These are phyloP conservation scores for Coelogynopora nodosa DNA, from an alignment of 2,888 invertebrate species.

Conservation along the genomic window DNA sequence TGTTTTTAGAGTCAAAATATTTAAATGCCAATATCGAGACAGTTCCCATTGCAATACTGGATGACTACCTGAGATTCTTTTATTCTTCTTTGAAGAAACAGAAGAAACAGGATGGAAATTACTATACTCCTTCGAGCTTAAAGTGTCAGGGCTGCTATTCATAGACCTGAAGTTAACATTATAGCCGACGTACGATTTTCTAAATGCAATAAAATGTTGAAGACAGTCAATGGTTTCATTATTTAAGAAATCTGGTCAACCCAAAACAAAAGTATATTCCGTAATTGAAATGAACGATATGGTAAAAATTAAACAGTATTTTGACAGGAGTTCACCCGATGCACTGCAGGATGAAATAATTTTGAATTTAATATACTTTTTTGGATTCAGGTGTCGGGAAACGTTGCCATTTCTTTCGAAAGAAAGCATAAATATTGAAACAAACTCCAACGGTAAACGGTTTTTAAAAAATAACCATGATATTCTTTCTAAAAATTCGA, in stretches of 20 bases:
- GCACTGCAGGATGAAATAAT: slow-evolving; percentile 40
- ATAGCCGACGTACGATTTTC: slow-evolving; percentile 3
- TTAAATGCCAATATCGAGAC: slow-evolving; percentile 12
- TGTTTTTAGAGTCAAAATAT: slow-evolving; percentile 27
- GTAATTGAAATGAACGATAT: slow-evolving; percentile 35
- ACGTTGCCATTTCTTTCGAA: slow-evolving; percentile 21
- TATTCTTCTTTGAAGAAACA: slow-evolving; percentile 29
- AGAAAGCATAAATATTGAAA: slow-evolving; percentile 16
- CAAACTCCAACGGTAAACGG: slow-evolving; percentile 24
- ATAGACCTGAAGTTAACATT: slow-evolving; percentile 31
- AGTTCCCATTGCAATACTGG: slow-evolving; percentile 22
- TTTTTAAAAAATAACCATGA: slow-evolving; percentile 37
- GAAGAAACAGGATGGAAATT: slow-evolving; percentile 29
- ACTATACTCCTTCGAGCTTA: neutral
- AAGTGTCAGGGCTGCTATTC: slow-evolving; percentile 34
- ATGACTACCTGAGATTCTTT: slow-evolving; percentile 22
- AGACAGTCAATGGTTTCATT: slow-evolving; percentile 32
- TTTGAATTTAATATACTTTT: slow-evolving; percentile 39
- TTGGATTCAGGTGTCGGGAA: slow-evolving; percentile 36
- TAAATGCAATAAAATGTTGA: slow-evolving; percentile 34
- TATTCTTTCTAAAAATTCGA: slow-evolving; percentile 38
- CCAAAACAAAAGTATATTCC: slow-evolving; percentile 15
- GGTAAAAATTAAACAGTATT: slow-evolving; percentile 1
- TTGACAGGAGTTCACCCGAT: slow-evolving; percentile 23
- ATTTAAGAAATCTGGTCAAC: slow-evolving; percentile 34